Conservation (phyloP, 2,113 vertebrate species). For the Mola mola region DNA sequence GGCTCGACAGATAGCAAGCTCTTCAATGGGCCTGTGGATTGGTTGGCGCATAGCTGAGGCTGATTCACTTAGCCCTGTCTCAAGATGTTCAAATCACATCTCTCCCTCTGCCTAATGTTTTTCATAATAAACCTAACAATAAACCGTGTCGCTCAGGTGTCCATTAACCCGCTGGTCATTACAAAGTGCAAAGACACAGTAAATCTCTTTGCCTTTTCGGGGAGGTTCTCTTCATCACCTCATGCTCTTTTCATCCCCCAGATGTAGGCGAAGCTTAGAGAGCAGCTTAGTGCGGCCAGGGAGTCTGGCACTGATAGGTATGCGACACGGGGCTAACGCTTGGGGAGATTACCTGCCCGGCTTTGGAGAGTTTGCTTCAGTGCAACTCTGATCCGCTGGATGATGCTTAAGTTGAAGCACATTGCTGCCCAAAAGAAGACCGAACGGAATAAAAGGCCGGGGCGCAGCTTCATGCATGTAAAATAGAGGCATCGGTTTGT, state of each 20-base stretch:
- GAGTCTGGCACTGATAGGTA: constrained; percentile 44
- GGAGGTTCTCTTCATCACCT: constrained; percentile 58
- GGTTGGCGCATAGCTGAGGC: constrained; percentile 45
- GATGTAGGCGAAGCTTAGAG: constrained; percentile 60
- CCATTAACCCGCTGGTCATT: constrained; percentile 65
- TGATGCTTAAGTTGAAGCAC: constrained; percentile 32
- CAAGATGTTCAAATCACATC: too few relatives aligned
- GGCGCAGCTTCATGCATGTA: neutral
- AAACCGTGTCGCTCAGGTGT: constrained; percentile 64
- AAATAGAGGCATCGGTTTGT: neutral
- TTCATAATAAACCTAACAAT: constrained; percentile 64
- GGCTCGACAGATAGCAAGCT: constrained; percentile 62
- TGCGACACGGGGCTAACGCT: constrained; percentile 48
- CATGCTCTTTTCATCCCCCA: constrained; percentile 56
- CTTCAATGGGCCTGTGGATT: constrained; percentile 37
- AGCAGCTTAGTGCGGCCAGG: constrained; percentile 50
- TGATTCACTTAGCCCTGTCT: constrained; percentile 33
- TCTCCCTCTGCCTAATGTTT: too few relatives aligned
- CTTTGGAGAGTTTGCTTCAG: constrained; percentile 29
- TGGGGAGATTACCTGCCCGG: constrained; percentile 58
- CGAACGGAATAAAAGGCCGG: neutral
- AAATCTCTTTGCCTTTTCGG: constrained; percentile 55
- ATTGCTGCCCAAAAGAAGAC: neutral
- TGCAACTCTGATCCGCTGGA: constrained; percentile 26
- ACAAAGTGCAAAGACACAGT: constrained; percentile 37